Evolutionary conservation across 2,888 invertebrate genomes (phyloP), one percentile per base, ranked within the genome.

Genomic region (Phyto melanocephala): DNA sequence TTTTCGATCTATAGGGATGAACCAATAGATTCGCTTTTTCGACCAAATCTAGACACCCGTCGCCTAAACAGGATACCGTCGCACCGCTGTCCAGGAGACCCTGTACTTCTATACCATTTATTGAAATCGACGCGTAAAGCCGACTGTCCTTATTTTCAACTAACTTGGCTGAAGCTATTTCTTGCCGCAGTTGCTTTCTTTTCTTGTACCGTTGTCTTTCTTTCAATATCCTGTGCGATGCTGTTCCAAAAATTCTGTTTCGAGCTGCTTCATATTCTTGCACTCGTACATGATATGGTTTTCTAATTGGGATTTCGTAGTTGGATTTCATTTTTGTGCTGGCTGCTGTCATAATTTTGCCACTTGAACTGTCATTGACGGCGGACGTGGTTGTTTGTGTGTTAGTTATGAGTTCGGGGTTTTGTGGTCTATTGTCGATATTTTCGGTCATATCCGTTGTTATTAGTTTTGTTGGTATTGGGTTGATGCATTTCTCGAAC

Each of bases 21-120:
- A 75, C 33, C 1, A 24, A n/a, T 11, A 68, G 8, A 11, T 33
- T 40, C 1, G 54, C 22, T 7, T 35, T 35, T 11, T 62, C 28
- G 0, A 37, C 62, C n/a, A 77, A 15, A 13, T 77, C 76, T 1
- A 47, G 13, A 22, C 77, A 68, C 5, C 50, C 60, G 17, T 68
- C 35, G 1, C 58, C 60, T 8, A 76, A 13, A 24, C 50, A 35
- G 2, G 68, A 47, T 0, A 76, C 76, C 0, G 76, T 68, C 0
- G 67, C 67, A 1, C 76, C 76, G 5, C 52, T 62, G 17, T 74
- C 62, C 1, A 72, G 20, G 8, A 60, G 50, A 2, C 62, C 72
- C 10, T 68, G 45, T n/a, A 70, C n/a, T 11, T 45, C 42, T 6
- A 33, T 8, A 2, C 54, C 77, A n/a, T 54, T 28, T 5, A 77